phyloP scores from a whole-genome alignment of 37 sponge, comb jelly and placozoan species.

The Crambe crambe region DNA sequence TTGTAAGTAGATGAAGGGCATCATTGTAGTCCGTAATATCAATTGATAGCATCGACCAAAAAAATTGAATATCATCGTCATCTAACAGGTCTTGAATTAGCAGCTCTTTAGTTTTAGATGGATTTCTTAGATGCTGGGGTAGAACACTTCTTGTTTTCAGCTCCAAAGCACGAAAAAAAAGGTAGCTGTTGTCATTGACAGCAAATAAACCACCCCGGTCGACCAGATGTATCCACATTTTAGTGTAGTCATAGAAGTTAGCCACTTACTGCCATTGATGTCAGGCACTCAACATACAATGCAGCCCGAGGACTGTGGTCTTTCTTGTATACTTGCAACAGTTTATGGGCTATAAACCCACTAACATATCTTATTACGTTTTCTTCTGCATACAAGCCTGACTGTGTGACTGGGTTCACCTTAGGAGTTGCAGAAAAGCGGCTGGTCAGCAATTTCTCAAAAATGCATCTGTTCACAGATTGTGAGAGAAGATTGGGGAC shows the following conservation, averaged over 20 bases:
- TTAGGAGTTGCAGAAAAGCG: too few species aligned
- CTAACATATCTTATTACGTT: slow-evolving; percentile 28
- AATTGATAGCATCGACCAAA: slow-evolving; percentile 21
- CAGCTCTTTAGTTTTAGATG: background rate
- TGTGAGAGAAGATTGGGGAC: too few species aligned
- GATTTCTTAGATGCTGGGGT: background rate
- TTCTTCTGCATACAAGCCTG: too few species aligned
- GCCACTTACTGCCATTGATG: slow-evolving; percentile 25
- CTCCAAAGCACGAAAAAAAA: slow-evolving; percentile 22
- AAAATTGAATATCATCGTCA: slow-evolving; percentile 10
- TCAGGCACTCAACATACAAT: slow-evolving; percentile 38
- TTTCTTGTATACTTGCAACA: slow-evolving; percentile 31
- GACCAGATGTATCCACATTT: slow-evolving; percentile 25
- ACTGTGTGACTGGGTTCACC: too few species aligned
- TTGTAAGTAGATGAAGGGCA: slow-evolving; percentile 12
- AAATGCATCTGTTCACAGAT: too few species aligned
- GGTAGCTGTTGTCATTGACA: slow-evolving; percentile 23
- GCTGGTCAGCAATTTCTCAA: too few species aligned
- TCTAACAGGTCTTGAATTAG: background rate
- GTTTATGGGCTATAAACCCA: slow-evolving; percentile 23
- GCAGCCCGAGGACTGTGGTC: background rate
- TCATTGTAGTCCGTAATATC: background rate
- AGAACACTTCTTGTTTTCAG: background rate
- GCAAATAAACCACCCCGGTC: slow-evolving; percentile 54
- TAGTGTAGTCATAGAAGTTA: slow-evolving; percentile 22